Evolutionary conservation across 2,113 vertebrate genomes (phyloP).

Genomic region (Oreotrochilus melanogaster): DNA sequence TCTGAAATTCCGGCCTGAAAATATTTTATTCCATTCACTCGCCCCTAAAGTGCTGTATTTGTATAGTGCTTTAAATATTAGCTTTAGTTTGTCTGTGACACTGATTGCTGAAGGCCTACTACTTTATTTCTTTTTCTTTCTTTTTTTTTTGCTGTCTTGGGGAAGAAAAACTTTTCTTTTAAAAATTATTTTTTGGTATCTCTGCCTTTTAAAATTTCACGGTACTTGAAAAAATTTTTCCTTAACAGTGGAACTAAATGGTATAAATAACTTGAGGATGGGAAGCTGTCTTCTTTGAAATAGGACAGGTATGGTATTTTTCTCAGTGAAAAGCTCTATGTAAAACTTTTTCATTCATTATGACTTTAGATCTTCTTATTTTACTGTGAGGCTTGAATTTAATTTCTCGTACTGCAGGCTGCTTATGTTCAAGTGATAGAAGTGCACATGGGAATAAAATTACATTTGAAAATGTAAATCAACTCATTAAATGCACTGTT

Average conservation of each 20-base stretch:
- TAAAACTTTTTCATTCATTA: not conserved
- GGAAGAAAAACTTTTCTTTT: not conserved
- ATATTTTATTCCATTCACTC: not conserved
- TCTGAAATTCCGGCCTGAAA: not conserved
- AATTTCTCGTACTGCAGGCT: not conserved
- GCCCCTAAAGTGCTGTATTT: not conserved
- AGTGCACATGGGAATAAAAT: not conserved
- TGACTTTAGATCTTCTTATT: not conserved
- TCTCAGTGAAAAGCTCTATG: not conserved
- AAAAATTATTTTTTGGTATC: not conserved
- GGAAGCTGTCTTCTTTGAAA: not conserved
- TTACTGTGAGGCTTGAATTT: not conserved
- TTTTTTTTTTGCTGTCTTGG: not conserved
- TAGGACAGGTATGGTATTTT: not conserved
- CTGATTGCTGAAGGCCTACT: not conserved
- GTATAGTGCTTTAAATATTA: not conserved
- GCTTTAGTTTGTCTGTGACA: not conserved
- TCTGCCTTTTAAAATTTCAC: not conserved
- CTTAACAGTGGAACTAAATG: not conserved
- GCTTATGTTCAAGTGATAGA: not conserved
- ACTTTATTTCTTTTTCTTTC: not conserved
- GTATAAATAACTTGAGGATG: not conserved
- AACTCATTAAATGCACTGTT: not conserved
- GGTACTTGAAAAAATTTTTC: not conserved
- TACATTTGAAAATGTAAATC: not conserved